These are phyloP conservation scores for Orycteropus afer DNA, from an alignment of 2,113 vertebrate genomes.

Conservation along the genomic window DNA sequence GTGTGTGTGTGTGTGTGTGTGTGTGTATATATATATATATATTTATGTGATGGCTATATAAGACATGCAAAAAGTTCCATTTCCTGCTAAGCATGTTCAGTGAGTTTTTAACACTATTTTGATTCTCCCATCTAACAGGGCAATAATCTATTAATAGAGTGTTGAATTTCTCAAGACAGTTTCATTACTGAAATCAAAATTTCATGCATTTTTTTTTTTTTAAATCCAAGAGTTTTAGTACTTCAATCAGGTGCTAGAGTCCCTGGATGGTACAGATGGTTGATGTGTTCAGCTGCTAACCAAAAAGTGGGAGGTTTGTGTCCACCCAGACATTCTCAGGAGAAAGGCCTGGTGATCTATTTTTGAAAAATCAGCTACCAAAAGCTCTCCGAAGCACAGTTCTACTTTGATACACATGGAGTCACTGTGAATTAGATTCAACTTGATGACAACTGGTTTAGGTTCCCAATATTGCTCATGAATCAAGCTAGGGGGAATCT, in stretches of 20 bases:
- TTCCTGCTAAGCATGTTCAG: constrained; percentile 57
- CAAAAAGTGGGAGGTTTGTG: neutral
- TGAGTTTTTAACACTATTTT: constrained; percentile 49
- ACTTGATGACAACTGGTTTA: neutral
- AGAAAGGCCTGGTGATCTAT: neutral
- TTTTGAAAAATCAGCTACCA: neutral
- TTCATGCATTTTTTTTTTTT: neutral
- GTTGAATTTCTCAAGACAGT: constrained; percentile 40
- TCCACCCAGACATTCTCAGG: neutral
- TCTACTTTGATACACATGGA: neutral
- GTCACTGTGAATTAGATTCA: neutral
- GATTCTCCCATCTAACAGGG: neutral
- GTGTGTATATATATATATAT: constrained; percentile 6
- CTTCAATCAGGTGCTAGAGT: neutral
- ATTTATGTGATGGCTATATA: constrained; percentile 12
- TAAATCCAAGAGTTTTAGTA: neutral
- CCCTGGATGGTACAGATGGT: too few relatives aligned
- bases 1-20: too few relatives aligned
- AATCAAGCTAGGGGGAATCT: neutral
- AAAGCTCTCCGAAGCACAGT: neutral
- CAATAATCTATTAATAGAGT: constrained; percentile 51
- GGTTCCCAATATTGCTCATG: neutral
- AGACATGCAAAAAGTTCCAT: constrained; percentile 38
- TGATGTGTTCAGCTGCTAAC: neutral
- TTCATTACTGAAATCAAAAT: constrained; percentile 32